These are phyloP conservation scores for Baryphthengus martii DNA, from an alignment of 2,113 vertebrate genomes.

Conservation along the genomic window DNA sequence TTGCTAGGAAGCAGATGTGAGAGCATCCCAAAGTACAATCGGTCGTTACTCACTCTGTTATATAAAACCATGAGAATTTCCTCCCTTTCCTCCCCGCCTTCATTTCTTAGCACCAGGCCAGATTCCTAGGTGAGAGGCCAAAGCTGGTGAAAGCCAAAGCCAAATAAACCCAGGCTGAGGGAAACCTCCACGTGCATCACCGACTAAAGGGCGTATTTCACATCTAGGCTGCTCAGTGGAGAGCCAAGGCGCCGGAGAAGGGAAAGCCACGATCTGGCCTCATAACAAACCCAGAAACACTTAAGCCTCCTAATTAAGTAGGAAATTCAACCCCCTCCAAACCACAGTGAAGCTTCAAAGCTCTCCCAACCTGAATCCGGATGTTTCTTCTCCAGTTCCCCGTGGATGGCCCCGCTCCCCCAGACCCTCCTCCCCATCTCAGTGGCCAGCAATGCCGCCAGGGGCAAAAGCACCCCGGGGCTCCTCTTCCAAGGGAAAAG, in stretches of 20 bases:
- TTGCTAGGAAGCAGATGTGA: slow-evolving; percentile 57
- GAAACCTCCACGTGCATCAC: neutral
- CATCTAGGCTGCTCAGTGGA: neutral
- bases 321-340: slow-evolving; percentile 28
- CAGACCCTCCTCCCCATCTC: neutral
- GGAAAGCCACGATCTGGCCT: slow-evolving; percentile 36
- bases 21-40: slow-evolving; percentile 33
- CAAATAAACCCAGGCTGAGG: neutral
- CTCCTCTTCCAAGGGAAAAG: slow-evolving; percentile 11
- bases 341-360: slow-evolving; percentile 33
- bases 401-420: neutral
- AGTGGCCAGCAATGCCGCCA: neutral
- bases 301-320: slow-evolving; percentile 12
- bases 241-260: neutral
- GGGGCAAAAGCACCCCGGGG: neutral
- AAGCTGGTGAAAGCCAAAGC: neutral
- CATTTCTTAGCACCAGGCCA: neutral
- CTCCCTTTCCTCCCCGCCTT: neutral
- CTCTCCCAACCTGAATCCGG: slow-evolving; percentile 12
- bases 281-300: slow-evolving; percentile 7
- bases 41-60: neutral
- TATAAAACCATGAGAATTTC: slow-evolving; percentile 48
- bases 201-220: neutral
- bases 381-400: neutral
- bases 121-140: slow-evolving; percentile 26